Evolutionary conservation across 2,797 vertebrate genomes (phyloP).

Genomic region (Dicrostonyx torquatus): DNA sequence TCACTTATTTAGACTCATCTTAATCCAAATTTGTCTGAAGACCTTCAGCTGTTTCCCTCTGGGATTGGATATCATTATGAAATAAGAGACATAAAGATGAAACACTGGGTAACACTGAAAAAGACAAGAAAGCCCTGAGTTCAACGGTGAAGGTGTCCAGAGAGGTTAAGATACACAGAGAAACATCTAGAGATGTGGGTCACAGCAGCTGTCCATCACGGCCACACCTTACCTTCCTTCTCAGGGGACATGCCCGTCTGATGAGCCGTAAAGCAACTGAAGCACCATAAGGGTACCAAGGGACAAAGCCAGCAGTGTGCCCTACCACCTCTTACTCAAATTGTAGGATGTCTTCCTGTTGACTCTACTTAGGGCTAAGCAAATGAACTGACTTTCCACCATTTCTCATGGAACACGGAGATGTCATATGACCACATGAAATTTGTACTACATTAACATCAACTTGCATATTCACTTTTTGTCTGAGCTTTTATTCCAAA

Average conservation of each 20-base stretch:
- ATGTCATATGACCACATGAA: not conserved
- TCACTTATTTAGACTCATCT: not conserved
- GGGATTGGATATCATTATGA: not conserved
- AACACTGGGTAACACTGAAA: not conserved
- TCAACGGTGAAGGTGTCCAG: not conserved
- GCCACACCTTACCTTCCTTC: not conserved
- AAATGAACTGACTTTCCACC: constrained; percentile 21
- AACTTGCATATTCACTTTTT: not conserved
- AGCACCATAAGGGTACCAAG: not conserved
- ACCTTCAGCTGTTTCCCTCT: not conserved
- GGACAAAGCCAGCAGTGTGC: not conserved
- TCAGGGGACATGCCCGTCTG: not conserved
- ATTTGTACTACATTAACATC: not conserved
- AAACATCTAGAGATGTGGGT: not conserved
- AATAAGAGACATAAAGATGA: not conserved
- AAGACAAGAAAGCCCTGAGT: not conserved
- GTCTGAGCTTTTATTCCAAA: constrained; percentile 39
- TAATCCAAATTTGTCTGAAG: not conserved
- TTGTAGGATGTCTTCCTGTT: not conserved
- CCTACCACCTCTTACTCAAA: constrained; percentile 42
- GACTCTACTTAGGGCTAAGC: not conserved
- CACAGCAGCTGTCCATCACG: not conserved
- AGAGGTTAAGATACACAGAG: not conserved
- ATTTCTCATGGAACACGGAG: not conserved
- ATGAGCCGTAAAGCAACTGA: constrained; percentile 20